Conservation (phyloP, 2,797 vertebrate genomes). For the Monodelphis domestica region DNA sequence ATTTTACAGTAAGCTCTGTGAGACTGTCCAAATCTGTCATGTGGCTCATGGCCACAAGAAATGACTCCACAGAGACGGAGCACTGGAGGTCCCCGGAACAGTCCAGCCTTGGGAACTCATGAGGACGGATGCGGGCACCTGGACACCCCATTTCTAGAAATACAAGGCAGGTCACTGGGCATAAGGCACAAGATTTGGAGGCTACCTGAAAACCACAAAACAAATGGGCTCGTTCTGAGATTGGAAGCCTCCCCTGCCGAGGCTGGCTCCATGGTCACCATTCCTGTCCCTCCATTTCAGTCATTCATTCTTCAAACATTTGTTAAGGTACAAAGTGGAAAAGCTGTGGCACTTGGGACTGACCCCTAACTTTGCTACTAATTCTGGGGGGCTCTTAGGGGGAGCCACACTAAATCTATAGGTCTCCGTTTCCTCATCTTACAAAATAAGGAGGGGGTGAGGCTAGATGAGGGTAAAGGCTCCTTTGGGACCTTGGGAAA, state of each 20-base stretch:
- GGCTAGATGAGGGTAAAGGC: too few relatives aligned
- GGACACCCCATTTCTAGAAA: neutral
- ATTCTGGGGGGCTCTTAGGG: too few relatives aligned
- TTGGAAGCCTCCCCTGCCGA: neutral
- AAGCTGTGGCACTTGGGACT: too few relatives aligned
- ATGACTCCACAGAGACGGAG: neutral
- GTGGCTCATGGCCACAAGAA: neutral
- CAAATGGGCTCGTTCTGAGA: neutral
- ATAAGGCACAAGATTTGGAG: neutral
- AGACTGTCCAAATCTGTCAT: neutral
- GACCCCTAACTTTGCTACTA: too few relatives aligned
- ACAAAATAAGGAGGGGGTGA: too few relatives aligned
- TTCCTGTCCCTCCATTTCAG: too few relatives aligned
- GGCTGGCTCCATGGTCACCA: neutral
- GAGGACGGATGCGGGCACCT: neutral
- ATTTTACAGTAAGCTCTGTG: too few relatives aligned
- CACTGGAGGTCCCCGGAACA: neutral
- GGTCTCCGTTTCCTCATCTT: too few relatives aligned
- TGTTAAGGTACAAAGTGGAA: neutral
- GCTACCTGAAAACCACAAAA: neutral
- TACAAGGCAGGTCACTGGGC: neutral
- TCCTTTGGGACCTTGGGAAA: too few relatives aligned
- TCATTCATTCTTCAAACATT: neutral
- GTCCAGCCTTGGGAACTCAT: neutral
- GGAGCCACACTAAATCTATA: too few relatives aligned